These are phyloP conservation scores for Stictocephala bisonia DNA, from an alignment of 2,888 invertebrate genomes.

Conservation along the genomic window DNA sequence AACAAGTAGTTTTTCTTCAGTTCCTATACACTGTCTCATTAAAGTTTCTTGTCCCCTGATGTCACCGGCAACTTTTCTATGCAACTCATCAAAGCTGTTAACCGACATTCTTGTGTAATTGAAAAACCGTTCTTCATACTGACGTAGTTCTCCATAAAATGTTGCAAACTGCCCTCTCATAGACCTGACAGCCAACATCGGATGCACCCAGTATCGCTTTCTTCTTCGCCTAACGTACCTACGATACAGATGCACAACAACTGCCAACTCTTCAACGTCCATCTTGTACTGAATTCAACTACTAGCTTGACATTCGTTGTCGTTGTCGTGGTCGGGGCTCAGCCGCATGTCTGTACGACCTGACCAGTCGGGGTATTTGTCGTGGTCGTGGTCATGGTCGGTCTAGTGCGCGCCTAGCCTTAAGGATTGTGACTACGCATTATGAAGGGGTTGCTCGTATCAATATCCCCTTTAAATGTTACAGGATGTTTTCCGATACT, in stretches of 20 bases:
- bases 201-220: constrained; percentile 28
- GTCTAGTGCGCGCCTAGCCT: too few relatives aligned
- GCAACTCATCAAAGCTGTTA: constrained; percentile 31
- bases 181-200: constrained; percentile 26
- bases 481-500: too few relatives aligned
- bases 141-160: constrained; percentile 16
- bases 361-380: too few relatives aligned
- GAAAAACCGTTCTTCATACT: constrained; percentile 26
- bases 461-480: too few relatives aligned
- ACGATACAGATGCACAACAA: constrained; percentile 4
- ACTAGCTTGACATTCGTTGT: too few relatives aligned
- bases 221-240: constrained; percentile 7
- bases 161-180: constrained; percentile 19
- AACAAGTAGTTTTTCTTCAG: constrained; percentile 23
- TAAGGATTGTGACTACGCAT: too few relatives aligned
- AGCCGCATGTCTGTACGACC: too few relatives aligned
- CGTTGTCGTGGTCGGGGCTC: too few relatives aligned
- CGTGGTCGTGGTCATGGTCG: constrained; percentile 10
- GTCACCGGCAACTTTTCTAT: not conserved
- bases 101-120: constrained; percentile 34
- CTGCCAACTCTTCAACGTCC: constrained; percentile 22
- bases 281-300: too few relatives aligned
- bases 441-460: too few relatives aligned
- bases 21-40: constrained; percentile 36
- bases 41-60: constrained; percentile 14